Evolutionary conservation across 2,888 invertebrate species (phyloP), one percentile per base, ranked within the genome.

Genomic region (Deroplatys truncata): DNA sequence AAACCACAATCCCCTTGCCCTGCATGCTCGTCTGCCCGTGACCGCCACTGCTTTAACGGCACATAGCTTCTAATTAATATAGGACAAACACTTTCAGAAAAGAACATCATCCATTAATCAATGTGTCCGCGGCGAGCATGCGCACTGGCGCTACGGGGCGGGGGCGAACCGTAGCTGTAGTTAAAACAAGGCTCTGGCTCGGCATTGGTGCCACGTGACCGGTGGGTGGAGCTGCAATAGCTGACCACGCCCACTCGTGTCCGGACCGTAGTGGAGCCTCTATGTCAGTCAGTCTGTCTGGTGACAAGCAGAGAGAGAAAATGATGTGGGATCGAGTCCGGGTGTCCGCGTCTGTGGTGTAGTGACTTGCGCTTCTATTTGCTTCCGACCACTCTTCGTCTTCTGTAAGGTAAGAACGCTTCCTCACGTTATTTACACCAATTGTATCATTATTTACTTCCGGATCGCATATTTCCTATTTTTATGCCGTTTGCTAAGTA

Each of bases 51-150:
- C 56, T 72, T 72, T 72, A 72, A 72, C 56, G 56, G 20, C 20
- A 72, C 56, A 72, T 72, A 5, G 56, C 56, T 72, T 72, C 56
- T 72, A 72, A 72, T 72, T 72, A 72, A 72, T 72, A 72, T 25
- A 25, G 56, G 20, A 43, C 43, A 43, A 72, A 72, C 56, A 72
- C 56, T 72, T 43, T 43, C 43, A 43, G 43, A 43, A 43, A 43
- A 43, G 82, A 87, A 86, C 86, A 82, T 35, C 82, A 87, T 35
- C n/a, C 87, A 87, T 87, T 87, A 87, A 87, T 87, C 87, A 87
- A 87, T 43, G 87, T n/a, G 83, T 35, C 83, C 56, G 1, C 7
- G 28, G 43, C 9, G 85, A 15, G 85, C 25, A 28, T 49, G 49
- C 29, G 72, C 82, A 28, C 72, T 72, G 13, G 56, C 20, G 28